Evolutionary conservation across 2,888 invertebrate species (phyloP).

Genomic region (Xestobium rufovillosum): DNA sequence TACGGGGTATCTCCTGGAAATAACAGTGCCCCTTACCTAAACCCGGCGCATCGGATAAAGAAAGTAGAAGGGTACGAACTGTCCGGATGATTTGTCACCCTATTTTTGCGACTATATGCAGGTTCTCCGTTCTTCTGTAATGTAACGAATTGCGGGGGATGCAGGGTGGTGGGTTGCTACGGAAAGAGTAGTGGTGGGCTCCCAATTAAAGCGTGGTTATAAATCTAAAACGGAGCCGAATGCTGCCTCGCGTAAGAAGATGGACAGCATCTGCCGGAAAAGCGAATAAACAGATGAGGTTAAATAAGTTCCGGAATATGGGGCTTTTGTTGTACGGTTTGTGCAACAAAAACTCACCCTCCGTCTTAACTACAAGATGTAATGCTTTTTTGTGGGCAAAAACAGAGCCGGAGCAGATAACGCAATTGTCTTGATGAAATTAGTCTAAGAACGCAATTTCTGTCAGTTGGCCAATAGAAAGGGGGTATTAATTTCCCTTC

Average conservation of each 20-base stretch:
- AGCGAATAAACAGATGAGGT: constrained; percentile 37
- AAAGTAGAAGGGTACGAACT: constrained; percentile 35
- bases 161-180: constrained; percentile 22
- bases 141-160: constrained; percentile 33
- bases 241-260: constrained; percentile 31
- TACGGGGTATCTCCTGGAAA: constrained; percentile 43
- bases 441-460: too few relatives aligned
- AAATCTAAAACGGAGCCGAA: constrained; percentile 33
- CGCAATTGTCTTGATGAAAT: constrained; percentile 1
- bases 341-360: constrained; percentile 1
- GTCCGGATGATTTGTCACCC: constrained; percentile 42
- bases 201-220: constrained; percentile 40
- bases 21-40: constrained; percentile 44
- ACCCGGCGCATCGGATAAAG: constrained; percentile 38
- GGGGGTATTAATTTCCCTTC: constrained; percentile 28
- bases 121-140: constrained; percentile 28
- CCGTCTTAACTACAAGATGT: not conserved
- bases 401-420: not conserved
- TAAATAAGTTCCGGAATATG: constrained; percentile 34
- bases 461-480: too few relatives aligned
- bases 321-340: constrained; percentile 26
- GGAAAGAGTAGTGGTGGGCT: constrained; percentile 26
- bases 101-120: constrained; percentile 40
- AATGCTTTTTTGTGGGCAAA: not conserved
- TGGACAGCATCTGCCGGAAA: constrained; percentile 36